A percentile compares a stretch with the other conserved stretches of the same genome.
These are phyloP conservation scores for Isichthys henryi DNA, from an alignment of 2,113 vertebrate genomes.

Conservation along the genomic window DNA sequence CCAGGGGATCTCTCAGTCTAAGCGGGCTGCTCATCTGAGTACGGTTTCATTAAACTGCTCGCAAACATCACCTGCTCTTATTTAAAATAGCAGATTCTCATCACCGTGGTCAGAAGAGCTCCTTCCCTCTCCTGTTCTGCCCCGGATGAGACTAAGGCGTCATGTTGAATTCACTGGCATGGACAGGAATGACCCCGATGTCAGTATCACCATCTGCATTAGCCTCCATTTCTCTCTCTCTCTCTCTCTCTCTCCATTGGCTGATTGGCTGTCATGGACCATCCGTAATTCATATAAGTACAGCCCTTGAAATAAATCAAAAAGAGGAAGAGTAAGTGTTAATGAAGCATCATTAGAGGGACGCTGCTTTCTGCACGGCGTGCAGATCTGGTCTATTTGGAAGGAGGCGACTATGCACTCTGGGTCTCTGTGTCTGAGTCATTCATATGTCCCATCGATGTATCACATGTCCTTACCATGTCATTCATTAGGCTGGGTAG, in stretches of 20 bases:
- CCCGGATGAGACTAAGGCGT: background rate
- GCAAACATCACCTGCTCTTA: background rate
- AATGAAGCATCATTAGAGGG: background rate
- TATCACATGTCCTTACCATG: background rate
- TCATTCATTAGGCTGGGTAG: background rate
- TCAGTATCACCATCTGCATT: background rate
- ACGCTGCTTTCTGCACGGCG: background rate
- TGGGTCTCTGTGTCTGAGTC: background rate
- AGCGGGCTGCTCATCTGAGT: background rate
- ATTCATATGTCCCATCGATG: background rate
- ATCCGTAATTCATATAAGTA: background rate
- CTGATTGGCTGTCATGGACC: background rate
- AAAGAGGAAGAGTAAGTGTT: background rate
- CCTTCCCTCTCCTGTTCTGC: background rate
- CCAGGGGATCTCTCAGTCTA: background rate
- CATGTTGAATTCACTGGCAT: background rate
- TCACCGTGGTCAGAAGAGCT: background rate
- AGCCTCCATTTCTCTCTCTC: background rate
- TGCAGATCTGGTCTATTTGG: background rate
- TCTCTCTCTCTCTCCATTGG: background rate
- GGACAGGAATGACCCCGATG: background rate
- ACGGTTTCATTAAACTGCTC: background rate
- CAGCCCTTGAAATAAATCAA: background rate
- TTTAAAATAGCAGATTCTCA: background rate
- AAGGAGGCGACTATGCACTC: background rate